phyloP scores from a whole-genome alignment of 2,888 invertebrate genomes.

The Timandra comae region DNA sequence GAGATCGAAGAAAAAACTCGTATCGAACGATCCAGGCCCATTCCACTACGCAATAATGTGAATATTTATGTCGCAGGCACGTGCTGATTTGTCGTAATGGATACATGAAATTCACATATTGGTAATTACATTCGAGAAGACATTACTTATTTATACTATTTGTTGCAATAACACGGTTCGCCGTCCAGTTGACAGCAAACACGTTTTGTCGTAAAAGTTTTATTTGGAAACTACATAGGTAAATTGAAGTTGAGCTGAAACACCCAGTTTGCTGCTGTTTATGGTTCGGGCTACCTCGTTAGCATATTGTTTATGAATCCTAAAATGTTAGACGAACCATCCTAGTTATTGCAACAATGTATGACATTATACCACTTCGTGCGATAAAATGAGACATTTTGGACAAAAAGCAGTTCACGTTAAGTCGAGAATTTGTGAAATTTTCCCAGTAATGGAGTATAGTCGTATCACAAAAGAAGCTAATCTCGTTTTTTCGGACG shows the following conservation, averaged over 20 bases:
- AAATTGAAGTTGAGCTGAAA: slow-evolving; percentile 36
- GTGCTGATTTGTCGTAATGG: slow-evolving; percentile 66
- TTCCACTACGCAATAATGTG: slow-evolving; percentile 59
- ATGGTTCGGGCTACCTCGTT: slow-evolving; percentile 38
- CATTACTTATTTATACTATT: slow-evolving; percentile 1
- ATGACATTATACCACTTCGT: slow-evolving; percentile 7
- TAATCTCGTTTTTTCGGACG: slow-evolving; percentile 58
- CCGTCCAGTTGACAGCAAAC: slow-evolving; percentile 11
- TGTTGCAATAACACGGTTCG: slow-evolving; percentile 11
- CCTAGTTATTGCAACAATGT: slow-evolving; percentile 37
- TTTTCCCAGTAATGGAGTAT: slow-evolving; percentile 34
- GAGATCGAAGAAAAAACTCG: slow-evolving; percentile 57
- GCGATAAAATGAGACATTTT: slow-evolving; percentile 23
- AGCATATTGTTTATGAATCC: slow-evolving; percentile 53
- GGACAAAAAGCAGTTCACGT: slow-evolving; percentile 24
- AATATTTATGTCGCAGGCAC: slow-evolving; percentile 71
- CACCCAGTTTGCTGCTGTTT: slow-evolving; percentile 37
- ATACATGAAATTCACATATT: slow-evolving; percentile 67
- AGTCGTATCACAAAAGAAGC: slow-evolving; percentile 49
- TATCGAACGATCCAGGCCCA: slow-evolving; percentile 44
- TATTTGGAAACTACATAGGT: slow-evolving; percentile 30
- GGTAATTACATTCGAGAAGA: slow-evolving; percentile 50
- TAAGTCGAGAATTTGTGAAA: slow-evolving; percentile 29
- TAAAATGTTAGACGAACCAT: slow-evolving; percentile 35
- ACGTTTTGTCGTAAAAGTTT: slow-evolving; percentile 24